Evolutionary conservation across 2,113 vertebrate genomes (phyloP), one percentile per base, ranked within the genome.

Genomic region (Campylomormyrus tamandua): DNA sequence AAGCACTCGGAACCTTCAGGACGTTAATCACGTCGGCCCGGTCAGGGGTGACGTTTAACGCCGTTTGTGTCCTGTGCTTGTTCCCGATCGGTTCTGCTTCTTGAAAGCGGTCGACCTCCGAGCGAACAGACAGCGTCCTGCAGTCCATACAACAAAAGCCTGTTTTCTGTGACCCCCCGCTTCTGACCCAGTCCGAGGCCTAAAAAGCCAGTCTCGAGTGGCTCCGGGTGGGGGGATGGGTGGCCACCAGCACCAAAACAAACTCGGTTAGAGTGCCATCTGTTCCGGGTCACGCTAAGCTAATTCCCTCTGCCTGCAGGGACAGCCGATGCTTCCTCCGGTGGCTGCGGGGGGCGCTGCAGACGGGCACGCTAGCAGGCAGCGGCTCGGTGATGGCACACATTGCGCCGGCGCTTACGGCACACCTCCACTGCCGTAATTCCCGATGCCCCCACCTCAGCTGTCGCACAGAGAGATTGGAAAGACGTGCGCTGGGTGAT

Each of bases 401-500:
- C 66, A 92, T 92, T 94, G 94, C 93, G 95, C 95, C 93, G 92
- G 91, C 85, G 91, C 90, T 93, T 90, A 93, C 0, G 39, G 5
- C 15, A 42, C 77, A 45, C 77, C 15, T 93, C 95, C 94, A 93
- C 92, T 93, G 93, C 92, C 62, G 94, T 95, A 93, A 94, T 96
- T 94, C 91, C 92, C 91, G 93, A 93, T 95, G 94, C 94, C 90
- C 92, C 90, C 90, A 90, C 93, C 42, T 35, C 77, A 4, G 21
- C 35, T 27, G 74, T 45, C 6, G 91, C 92, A 94, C 94, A 93
- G 90, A 95, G 90, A 89, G 90, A 31, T 89, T 92, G 91, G 31
- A 17, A 39, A 77, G 74, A 80, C 94, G 93, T 91, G 90, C 88
- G 94, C 92, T 93, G 91, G 93, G 93, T 96, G 95, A 96, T 96